A percentile compares a stretch with the other conserved stretches of the same genome.
These are phyloP conservation scores for Acanthisitta chloris DNA, from an alignment of 2,113 vertebrate species.

Conservation along the genomic window DNA sequence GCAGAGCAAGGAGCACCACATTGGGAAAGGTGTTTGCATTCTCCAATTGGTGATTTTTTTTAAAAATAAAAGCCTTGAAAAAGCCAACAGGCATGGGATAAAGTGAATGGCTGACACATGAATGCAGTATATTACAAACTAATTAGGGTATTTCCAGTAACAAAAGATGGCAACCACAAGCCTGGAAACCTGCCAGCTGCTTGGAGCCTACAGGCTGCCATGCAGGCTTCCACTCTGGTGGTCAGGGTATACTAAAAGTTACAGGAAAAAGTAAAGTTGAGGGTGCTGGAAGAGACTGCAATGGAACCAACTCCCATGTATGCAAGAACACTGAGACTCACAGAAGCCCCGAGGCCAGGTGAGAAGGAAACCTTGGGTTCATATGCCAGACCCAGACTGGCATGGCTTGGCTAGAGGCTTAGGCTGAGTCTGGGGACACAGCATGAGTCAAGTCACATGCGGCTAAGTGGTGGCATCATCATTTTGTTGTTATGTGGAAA, in stretches of 20 bases:
- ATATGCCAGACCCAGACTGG: background rate
- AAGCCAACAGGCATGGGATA: background rate
- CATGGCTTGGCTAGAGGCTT: background rate
- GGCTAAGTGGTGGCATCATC: background rate
- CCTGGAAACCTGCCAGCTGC: background rate
- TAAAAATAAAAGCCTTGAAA: background rate
- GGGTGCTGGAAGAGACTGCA: background rate
- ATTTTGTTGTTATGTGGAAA: background rate
- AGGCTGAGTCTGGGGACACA: background rate
- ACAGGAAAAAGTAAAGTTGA: background rate
- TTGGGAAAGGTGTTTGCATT: background rate
- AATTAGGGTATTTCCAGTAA: constrained; percentile 9
- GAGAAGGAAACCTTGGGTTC: background rate
- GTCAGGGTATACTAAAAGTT: background rate
- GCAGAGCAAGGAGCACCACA: background rate
- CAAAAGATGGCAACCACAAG: background rate
- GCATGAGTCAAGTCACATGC: background rate
- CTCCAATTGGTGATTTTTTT: background rate
- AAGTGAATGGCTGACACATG: background rate
- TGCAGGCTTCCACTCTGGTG: background rate
- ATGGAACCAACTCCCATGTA: background rate
- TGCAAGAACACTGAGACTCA: background rate
- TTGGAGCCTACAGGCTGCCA: background rate
- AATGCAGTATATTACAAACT: background rate
- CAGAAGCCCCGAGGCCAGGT: background rate